Conservation (phyloP, 2,113 vertebrate genomes). For the Gymnorhina tibicen region DNA sequence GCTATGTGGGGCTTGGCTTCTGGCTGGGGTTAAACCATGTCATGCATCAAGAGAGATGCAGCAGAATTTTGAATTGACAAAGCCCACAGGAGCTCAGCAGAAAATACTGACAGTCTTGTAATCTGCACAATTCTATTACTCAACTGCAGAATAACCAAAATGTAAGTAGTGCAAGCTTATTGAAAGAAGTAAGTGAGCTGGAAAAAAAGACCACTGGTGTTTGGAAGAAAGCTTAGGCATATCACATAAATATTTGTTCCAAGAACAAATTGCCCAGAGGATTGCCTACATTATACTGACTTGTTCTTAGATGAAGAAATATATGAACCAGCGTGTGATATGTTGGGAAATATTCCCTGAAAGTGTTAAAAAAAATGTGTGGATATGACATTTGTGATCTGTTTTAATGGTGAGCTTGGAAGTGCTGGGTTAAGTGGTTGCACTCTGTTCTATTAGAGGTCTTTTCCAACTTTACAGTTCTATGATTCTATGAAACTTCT, state of each 20-base stretch:
- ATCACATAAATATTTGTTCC: neutral
- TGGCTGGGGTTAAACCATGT: neutral
- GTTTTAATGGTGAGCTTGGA: neutral
- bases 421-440: neutral
- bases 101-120: neutral
- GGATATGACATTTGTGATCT: neutral
- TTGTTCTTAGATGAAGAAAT: neutral
- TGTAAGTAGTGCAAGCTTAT: neutral
- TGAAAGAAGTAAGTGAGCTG: neutral
- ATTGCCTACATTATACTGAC: neutral
- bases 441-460: fast-evolving
- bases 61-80: neutral
- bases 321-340: neutral
- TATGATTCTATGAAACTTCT: neutral
- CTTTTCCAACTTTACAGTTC: neutral
- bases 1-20: neutral
- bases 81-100: neutral
- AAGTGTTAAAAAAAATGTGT: neutral
- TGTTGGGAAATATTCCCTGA: neutral
- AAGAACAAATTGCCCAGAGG: neutral
- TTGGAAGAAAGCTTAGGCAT: neutral
- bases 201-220: neutral
- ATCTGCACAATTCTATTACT: neutral
- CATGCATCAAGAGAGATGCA: neutral
- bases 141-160: neutral